These are phyloP conservation scores for Oryzias woworae DNA, from an alignment of 2,113 vertebrate genomes.

Conservation along the genomic window DNA sequence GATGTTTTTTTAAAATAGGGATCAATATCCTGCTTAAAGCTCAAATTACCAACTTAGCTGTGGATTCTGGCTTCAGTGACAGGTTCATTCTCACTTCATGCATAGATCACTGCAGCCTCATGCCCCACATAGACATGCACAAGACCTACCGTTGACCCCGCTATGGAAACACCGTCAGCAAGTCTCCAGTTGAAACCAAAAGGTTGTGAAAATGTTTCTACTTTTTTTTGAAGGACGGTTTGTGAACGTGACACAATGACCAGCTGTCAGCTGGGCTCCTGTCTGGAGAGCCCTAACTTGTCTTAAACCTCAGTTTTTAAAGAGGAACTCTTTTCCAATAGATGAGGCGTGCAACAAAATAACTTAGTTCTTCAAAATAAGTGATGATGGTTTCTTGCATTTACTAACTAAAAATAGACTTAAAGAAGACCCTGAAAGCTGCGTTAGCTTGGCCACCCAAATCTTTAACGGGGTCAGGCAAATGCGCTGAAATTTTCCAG, in stretches of 20 bases:
- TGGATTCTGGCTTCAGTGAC: background rate
- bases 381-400: too few species aligned
- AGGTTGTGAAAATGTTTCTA: constrained; percentile 68
- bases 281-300: constrained; percentile 16
- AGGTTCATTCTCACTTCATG: background rate
- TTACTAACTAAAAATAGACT: too few species aligned
- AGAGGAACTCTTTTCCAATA: too few species aligned
- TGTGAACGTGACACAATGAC: constrained; percentile 53
- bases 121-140: constrained; percentile 3
- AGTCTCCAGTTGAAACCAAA: constrained; percentile 60
- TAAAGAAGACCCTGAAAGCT: constrained; percentile 3
- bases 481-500: constrained; percentile 34
- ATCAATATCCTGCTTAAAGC: background rate
- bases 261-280: constrained; percentile 51
- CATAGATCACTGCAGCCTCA: background rate
- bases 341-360: constrained; percentile 1
- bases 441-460: background rate
- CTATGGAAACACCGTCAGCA: constrained; percentile 25
- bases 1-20: too few species aligned
- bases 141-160: constrained; percentile 26
- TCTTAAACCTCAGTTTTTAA: too few species aligned
- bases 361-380: background rate
- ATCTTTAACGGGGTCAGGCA: constrained; percentile 22
- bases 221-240: constrained; percentile 56
- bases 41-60: background rate